phyloP scores from a whole-genome alignment of 2,888 invertebrate species.

The Drosophila yooni region DNA sequence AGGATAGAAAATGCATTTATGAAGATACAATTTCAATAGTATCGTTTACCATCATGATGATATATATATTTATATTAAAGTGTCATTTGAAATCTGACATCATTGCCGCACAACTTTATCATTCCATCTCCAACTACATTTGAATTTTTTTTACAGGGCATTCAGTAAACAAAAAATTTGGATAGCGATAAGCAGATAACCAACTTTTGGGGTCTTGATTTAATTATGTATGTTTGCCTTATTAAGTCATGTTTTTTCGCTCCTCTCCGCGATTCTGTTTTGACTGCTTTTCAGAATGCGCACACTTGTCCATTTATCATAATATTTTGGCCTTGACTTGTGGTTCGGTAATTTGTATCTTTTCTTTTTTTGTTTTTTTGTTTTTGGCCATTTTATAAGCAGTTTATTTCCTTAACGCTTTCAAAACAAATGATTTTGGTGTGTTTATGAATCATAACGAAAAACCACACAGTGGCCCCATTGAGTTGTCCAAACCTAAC shows the following conservation, averaged over 20 bases:
- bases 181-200: conserved; percentile 4
- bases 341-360: conserved; percentile 14
- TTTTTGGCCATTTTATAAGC: conserved; percentile 15
- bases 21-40: not conserved
- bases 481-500: conserved; percentile 36
- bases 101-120: not conserved
- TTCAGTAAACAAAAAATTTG: not conserved
- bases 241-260: conserved; percentile 13
- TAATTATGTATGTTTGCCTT: conserved; percentile 30
- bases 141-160: not conserved
- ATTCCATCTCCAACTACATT: not conserved
- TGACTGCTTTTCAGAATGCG: conserved; percentile 30
- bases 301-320: conserved; percentile 49
- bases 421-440: conserved; percentile 30
- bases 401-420: conserved; percentile 45
- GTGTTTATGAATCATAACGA: conserved; percentile 35
- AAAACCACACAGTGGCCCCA: conserved; percentile 9
- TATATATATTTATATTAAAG: not conserved
- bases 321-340: conserved; percentile 42
- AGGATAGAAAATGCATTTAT: not conserved
- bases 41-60: not conserved
- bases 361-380: conserved; percentile 28
- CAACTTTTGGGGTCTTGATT: conserved; percentile 33
- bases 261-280: conserved; percentile 41
- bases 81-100: too few relatives aligned